A percentile compares a stretch with the other conserved stretches of the same genome.
Evolutionary conservation across 92 coral and sea anemone species (phyloP).

Genomic region (Heliopora coerulea): DNA sequence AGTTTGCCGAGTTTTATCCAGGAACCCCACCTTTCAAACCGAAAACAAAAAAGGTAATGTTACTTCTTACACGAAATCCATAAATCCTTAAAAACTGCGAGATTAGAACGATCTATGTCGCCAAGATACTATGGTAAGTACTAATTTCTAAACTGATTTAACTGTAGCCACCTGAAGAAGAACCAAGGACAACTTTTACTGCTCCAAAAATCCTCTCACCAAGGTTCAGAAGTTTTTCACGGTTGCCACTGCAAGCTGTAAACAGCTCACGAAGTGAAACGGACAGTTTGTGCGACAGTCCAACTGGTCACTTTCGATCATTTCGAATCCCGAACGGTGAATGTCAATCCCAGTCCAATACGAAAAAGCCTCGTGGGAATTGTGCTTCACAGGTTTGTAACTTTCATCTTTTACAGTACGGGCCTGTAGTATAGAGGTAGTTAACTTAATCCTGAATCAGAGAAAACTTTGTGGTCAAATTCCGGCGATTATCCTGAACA

Average conservation of each 20-base stretch:
- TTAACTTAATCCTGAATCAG: too few species aligned
- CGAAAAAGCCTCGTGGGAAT: background rate
- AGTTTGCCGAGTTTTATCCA: slow-evolving; percentile 34
- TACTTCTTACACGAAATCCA: too few species aligned
- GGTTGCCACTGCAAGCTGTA: slow-evolving; percentile 21
- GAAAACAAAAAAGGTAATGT: slow-evolving; percentile 30
- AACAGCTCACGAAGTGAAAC: slow-evolving; percentile 26
- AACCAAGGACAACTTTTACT: slow-evolving; percentile 8
- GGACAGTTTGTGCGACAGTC: slow-evolving; percentile 26
- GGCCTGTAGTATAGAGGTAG: too few species aligned
- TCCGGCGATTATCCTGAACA: too few species aligned
- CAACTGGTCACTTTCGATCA: slow-evolving; percentile 32
- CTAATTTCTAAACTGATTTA: slow-evolving; percentile 1
- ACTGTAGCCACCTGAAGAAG: slow-evolving; percentile 23
- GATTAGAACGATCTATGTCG: background rate
- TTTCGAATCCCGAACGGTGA: slow-evolving; percentile 20
- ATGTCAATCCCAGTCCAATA: background rate
- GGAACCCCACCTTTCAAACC: slow-evolving; percentile 44
- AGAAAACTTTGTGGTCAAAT: too few species aligned
- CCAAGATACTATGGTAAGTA: background rate
- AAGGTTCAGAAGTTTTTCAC: background rate
- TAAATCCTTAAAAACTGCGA: too few species aligned
- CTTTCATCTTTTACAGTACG: too few species aligned
- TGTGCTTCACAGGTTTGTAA: background rate
- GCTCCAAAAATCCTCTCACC: slow-evolving; percentile 29